Evolutionary conservation across 2,113 vertebrate species (phyloP), one percentile per base, ranked within the genome.

Genomic region (Atrichornis clamosus): DNA sequence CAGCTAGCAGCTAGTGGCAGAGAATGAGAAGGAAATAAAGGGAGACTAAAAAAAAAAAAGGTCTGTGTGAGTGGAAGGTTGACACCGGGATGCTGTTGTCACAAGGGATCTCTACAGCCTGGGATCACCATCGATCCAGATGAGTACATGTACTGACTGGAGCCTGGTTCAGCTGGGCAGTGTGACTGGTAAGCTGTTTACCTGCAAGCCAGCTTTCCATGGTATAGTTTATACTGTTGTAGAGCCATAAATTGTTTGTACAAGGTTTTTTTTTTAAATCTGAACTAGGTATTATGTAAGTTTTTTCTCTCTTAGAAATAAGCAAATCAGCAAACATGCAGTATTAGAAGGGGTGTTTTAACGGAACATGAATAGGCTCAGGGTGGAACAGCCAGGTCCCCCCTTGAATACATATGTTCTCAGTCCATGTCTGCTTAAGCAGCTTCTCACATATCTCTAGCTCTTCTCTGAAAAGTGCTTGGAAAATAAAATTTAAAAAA

Each of bases 141-240:
- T 1, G 4, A 9, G 13, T 5, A 2, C 3, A 0, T 1, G 0
- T 14, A 35, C 65, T 70, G 37, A 22, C 72, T 42, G 49, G 37
- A 60, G 63, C 18, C 17, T 12, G 2, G 10, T 49, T 75, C 79
- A 72, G 17, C 65, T 70, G 42, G 22, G 28, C 35, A 10, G 41
- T 32, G 56, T 1, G 6, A 9, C 62, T 55, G 56, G 10, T 15
- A 12, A 64, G 33, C 13, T 88, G 8, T 42, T 73, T 18, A 7
- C 27, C 0, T 47, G 37, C 59, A 52, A 65, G 30, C 27, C 68
- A 53, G 37, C 27, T 64, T 52, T 30, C 37, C n/a, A 5, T 3
- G 12, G 10, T 20, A 11, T 3, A 46, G 14, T 16, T 76, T 10
- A 35, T 93, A 16, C 58, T 52, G 28, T 5, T 46, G 23, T 23